Evolutionary conservation across 2,888 invertebrate genomes (phyloP).

Genomic region (Caenorhabditis sp.): DNA sequence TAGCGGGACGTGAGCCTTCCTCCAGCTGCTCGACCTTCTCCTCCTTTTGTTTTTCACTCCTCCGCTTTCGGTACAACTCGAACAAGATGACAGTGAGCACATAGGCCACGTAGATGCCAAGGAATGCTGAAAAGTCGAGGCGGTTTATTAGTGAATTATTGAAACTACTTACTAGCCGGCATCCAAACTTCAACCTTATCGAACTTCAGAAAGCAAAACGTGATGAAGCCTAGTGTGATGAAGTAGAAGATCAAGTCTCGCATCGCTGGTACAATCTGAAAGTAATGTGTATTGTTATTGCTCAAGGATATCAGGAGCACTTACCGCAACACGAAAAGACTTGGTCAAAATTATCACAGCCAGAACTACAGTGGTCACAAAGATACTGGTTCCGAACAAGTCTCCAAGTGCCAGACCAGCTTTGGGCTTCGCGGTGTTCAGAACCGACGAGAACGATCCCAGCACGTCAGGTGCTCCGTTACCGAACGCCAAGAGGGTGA

Average conservation of each 20-base stretch:
- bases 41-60: constrained; percentile 41
- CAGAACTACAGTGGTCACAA: constrained; percentile 86
- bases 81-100: constrained; percentile 85
- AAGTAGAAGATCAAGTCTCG: constrained; percentile 86
- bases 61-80: constrained; percentile 62
- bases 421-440: constrained; percentile 82
- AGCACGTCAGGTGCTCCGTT: constrained; percentile 89
- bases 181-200: constrained; percentile 85
- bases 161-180: constrained; percentile 52
- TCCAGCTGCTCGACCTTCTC: constrained; percentile 1
- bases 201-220: constrained; percentile 85
- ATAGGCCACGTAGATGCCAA: constrained; percentile 85
- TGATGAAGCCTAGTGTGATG: constrained; percentile 85
- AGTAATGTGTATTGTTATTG: too few species aligned
- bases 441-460: constrained; percentile 86
- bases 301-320: too few species aligned
- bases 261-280: constrained; percentile 83
- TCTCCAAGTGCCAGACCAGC: constrained; percentile 84
- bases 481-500: constrained; percentile 88
- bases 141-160: too few species aligned
- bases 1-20: constrained; percentile 21
- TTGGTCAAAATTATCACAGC: constrained; percentile 86
- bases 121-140: constrained; percentile 83
- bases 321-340: constrained; percentile 84
- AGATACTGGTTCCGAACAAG: constrained; percentile 86